Conservation (phyloP, 2,113 vertebrate genomes). For the Dermatemys mawii region DNA sequence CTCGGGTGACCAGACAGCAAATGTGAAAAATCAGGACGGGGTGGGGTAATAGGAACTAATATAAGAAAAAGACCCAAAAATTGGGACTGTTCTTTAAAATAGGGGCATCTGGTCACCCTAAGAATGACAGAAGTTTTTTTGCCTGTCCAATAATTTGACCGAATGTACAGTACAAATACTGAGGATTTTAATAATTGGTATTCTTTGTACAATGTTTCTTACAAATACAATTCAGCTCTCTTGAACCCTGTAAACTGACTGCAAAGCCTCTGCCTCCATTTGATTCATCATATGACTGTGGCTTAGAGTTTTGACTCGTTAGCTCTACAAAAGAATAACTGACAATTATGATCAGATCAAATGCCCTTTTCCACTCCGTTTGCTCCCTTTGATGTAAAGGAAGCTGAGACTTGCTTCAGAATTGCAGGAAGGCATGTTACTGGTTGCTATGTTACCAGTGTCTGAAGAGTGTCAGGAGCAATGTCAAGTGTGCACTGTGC, state of each 20-base stretch:
- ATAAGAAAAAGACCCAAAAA: too few species aligned
- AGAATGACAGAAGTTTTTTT: conserved; percentile 47
- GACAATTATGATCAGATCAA: background rate
- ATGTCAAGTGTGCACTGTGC: background rate
- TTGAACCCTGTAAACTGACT: conserved; percentile 19
- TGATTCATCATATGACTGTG: conserved; percentile 11
- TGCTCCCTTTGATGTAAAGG: background rate
- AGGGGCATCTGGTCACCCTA: too few species aligned
- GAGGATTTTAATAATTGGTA: conserved; percentile 44
- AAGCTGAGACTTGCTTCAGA: background rate
- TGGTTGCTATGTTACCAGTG: background rate
- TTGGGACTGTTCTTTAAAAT: too few species aligned
- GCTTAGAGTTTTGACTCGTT: background rate
- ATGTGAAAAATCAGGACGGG: too few species aligned
- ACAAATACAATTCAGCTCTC: conserved; percentile 32
- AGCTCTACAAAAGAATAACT: background rate
- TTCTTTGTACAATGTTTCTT: background rate
- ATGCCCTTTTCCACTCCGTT: background rate
- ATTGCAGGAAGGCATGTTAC: background rate
- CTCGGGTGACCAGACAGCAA: too few species aligned
- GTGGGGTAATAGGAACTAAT: too few species aligned
- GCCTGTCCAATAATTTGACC: conserved; percentile 45
- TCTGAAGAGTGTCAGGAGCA: background rate
- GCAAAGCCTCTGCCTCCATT: background rate
- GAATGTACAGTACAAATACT: background rate